phyloP scores from a whole-genome alignment of 1,140 invertebrate species.

The Drosophila pallidifrons region DNA sequence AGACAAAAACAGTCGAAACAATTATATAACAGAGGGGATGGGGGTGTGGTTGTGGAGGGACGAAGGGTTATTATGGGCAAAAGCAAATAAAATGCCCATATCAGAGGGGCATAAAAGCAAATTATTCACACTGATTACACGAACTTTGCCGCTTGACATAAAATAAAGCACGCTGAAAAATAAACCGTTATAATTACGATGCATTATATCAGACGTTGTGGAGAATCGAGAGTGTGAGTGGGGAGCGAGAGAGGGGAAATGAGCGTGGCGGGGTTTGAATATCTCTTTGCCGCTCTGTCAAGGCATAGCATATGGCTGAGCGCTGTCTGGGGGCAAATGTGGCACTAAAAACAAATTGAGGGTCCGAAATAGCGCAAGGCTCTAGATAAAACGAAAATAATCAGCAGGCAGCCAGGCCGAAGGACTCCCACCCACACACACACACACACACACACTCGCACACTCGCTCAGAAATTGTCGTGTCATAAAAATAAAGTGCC shows the following conservation, averaged over 20 bases:
- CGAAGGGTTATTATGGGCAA: constrained; percentile 53
- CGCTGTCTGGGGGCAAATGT: constrained; percentile 24
- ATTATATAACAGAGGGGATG: constrained; percentile 44
- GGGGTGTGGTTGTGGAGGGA: background rate
- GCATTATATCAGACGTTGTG: constrained; percentile 46
- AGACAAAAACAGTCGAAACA: constrained; percentile 52
- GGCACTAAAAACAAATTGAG: constrained; percentile 81
- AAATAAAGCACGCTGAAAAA: constrained; percentile 72
- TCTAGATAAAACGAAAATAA: constrained; percentile 83
- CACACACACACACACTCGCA: constrained; percentile 5
- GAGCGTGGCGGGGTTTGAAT: background rate
- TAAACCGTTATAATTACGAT: constrained; percentile 79
- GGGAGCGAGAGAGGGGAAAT: constrained; percentile 1
- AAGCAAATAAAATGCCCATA: constrained; percentile 69
- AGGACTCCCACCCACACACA: constrained; percentile 47
- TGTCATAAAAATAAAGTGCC: constrained; percentile 81
- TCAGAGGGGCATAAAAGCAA: constrained; percentile 64
- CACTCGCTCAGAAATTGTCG: constrained; percentile 58
- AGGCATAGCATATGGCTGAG: constrained; percentile 59
- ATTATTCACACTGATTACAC: constrained; percentile 82
- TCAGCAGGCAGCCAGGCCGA: constrained; percentile 74
- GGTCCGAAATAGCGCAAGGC: constrained; percentile 75
- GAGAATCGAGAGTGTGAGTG: background rate
- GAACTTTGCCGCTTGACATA: constrained; percentile 68
- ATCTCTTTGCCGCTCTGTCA: background rate